These are phyloP conservation scores for Manis crassicaudata DNA, from an alignment of 2,797 vertebrate species.

Conservation along the genomic window DNA sequence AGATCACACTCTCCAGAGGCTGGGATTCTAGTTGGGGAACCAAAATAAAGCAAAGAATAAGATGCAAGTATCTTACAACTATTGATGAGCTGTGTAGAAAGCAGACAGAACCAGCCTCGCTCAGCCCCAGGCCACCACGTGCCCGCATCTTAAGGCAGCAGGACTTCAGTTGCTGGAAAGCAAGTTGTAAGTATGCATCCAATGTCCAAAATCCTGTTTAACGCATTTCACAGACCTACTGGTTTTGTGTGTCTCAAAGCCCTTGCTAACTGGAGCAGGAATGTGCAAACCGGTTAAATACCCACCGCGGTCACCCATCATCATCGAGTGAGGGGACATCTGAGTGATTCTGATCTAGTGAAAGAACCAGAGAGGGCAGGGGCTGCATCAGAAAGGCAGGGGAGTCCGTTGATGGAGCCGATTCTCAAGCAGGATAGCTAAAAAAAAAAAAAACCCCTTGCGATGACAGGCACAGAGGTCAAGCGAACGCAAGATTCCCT, in stretches of 20 bases:
- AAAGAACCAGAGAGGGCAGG: background rate
- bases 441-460: background rate
- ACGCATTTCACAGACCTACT: background rate
- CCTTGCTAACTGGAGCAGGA: background rate
- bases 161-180: background rate
- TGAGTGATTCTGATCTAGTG: background rate
- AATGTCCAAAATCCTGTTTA: background rate
- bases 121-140: accelerated
- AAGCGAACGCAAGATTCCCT: background rate
- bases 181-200: background rate
- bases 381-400: background rate
- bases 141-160: accelerated
- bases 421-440: background rate
- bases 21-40: background rate
- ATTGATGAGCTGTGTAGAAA: accelerated
- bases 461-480: background rate
- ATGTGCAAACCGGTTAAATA: background rate
- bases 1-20: background rate
- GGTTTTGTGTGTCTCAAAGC: background rate
- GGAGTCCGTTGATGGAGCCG: background rate
- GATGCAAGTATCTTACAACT: background rate
- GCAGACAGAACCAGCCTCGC: accelerated
- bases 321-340: background rate
- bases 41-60: background rate
- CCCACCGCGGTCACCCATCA: accelerated